Evolutionary conservation across 2,888 invertebrate species (phyloP), one percentile per base, ranked within the genome.

Genomic region (Lepidochrysops patricia): DNA sequence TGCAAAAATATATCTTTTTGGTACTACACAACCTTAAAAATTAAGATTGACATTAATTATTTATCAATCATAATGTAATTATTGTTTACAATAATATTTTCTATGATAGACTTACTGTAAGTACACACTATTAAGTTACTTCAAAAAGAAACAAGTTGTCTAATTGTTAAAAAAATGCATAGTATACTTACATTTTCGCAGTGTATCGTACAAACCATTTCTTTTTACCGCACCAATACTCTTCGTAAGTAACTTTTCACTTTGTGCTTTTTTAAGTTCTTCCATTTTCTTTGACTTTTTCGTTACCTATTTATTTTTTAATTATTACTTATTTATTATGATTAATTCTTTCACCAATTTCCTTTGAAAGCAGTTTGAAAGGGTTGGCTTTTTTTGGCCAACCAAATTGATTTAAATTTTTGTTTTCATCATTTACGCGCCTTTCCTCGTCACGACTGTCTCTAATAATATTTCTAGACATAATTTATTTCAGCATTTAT

Each of bases 1-100:
- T 69, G 93, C 91, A 70, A 94, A 81, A 68, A 94, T 90, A 75
- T 93, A 93, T 69, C 94, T 90, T 82, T 93, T 94, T 57, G 92
- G 92, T 67, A 93, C 90, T 4, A 62, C 13, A 34, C 65, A 67
- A 27, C 63, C 68, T 67, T 23, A 4, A 65, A 63, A 26, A 2
- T 49, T 12, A 25, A 13, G 25, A 49, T 12, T 34, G 2, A n/a
- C n/a, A n/a, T n/a, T n/a, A n/a, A n/a, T n/a, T n/a, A n/a, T n/a
- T n/a, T n/a, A n/a, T n/a, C n/a, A n/a, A n/a, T n/a, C n/a, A n/a
- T n/a, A n/a, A n/a, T n/a, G n/a, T n/a, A n/a, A n/a, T n/a, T n/a
- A n/a, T n/a, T n/a, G n/a, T n/a, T n/a, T n/a, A n/a, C n/a, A n/a
- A n/a, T n/a, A n/a, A n/a, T n/a, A n/a, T n/a, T n/a, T n/a, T n/a